Evolutionary conservation across 2,113 vertebrate genomes (phyloP).

Genomic region (Corythoichthys intestinalis): DNA sequence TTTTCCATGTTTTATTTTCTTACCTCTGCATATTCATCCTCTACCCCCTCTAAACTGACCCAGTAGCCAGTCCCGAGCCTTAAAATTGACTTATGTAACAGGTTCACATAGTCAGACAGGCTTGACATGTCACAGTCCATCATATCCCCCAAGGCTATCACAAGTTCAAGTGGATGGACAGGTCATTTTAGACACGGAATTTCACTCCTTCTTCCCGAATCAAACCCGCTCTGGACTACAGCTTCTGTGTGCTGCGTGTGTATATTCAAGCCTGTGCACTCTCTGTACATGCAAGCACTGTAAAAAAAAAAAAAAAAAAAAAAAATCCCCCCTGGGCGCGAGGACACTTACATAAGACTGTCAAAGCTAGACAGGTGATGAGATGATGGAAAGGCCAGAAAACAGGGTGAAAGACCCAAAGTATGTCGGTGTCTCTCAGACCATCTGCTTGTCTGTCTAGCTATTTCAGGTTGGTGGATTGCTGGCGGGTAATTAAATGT

Average conservation of each 20-base stretch:
- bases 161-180: constrained; percentile 54
- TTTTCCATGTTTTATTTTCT: not conserved
- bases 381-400: constrained; percentile 39
- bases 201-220: constrained; percentile 18
- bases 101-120: constrained; percentile 36
- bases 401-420: constrained; percentile 38
- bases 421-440: constrained; percentile 12
- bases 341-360: constrained; percentile 56
- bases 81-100: constrained; percentile 52
- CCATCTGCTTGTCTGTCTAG: constrained; percentile 30
- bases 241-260: constrained; percentile 3
- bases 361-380: constrained; percentile 40
- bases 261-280: constrained; percentile 21
- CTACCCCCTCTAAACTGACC: constrained; percentile 23
- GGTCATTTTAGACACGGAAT: constrained; percentile 39
- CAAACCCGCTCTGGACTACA: constrained; percentile 30
- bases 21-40: not conserved
- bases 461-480: constrained; percentile 34
- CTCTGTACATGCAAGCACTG: constrained; percentile 33
- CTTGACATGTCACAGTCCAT: constrained; percentile 58
- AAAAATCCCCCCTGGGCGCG: constrained; percentile 14
- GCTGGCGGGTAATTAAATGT: constrained; percentile 61
- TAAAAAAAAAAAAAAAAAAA: not conserved
- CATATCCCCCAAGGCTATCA: constrained; percentile 49
- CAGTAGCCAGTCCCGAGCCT: constrained; percentile 32